phyloP scores from a whole-genome alignment of 2,797 vertebrate genomes.

The Spheniscus humboldti region DNA sequence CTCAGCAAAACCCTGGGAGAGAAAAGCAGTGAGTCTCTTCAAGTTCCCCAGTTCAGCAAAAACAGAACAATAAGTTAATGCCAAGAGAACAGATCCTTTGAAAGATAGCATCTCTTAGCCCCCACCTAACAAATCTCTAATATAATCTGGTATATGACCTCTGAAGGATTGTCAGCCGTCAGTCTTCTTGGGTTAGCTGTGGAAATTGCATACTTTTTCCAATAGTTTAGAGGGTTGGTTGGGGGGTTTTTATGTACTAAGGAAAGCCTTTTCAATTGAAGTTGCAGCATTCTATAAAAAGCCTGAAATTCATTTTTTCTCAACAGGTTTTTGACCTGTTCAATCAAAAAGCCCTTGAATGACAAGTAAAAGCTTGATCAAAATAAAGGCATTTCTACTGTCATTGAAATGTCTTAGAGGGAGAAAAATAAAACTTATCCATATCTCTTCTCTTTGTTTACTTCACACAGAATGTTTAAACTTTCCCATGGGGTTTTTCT shows the following conservation, averaged over 20 bases:
- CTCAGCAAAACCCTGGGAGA: neutral
- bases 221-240: neutral
- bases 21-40: neutral
- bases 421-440: neutral
- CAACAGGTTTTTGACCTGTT: neutral
- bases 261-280: neutral
- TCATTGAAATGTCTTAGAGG: neutral
- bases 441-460: neutral
- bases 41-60: neutral
- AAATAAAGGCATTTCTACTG: neutral
- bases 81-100: neutral
- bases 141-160: neutral
- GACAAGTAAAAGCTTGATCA: neutral
- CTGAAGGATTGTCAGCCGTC: neutral
- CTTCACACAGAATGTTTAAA: neutral
- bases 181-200: neutral
- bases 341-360: neutral
- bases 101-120: neutral
- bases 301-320: neutral
- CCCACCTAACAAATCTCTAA: neutral
- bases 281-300: neutral
- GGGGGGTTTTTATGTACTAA: neutral
- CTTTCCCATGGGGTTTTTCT: neutral
- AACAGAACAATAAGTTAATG: neutral
- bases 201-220: neutral